Base-by-base conservation (phyloP, 35 echinoderm and acorn worm genomes). In the Ptychodera flava region DNA sequence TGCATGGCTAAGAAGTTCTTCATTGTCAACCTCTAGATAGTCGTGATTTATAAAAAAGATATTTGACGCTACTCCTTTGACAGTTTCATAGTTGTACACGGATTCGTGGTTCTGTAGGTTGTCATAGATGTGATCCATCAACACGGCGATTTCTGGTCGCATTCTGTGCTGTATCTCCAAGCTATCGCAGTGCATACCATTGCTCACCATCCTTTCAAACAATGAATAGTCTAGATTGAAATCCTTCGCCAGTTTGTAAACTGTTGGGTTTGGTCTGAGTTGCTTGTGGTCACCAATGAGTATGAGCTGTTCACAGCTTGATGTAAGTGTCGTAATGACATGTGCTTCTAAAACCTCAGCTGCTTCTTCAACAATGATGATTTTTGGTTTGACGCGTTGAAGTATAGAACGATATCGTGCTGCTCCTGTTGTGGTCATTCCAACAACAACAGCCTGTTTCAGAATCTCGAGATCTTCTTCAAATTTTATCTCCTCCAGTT, bases 271-370 rank as follows among this genome's bases (percentile, higher is more conserved):
- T 31, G 95, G 95, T 35, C 95, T 77, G 16, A 97, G 92, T 83
- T 97, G 95, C 38, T 97, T 92, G 31, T 97, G 95, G 79, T 97
- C 95, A 16, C 95, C 95, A 15, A 97, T 97, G 30, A 97, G 79
- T 36, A 97, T 90, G 0, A 97, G 85, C 34, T 97, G 95, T 76
- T 97, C 83, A 83, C 95, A 98, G 16, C 91, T 85, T 85, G 79
- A 53, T 32, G 92, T 98, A 82, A 98, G 64, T 16, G 92, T 91
- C 0, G 95, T 86, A 1, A 94, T 78, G 22, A 98, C 93, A 32
- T 94, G 96, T 33, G 92, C 89, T 85, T 97, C 95, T 76, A 99
- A 37, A 0, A 99, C 92, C 84, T 99, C 96, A 34, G 96, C 96
- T 34, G 96, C 96, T 86, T 99, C 96, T 78, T 99, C 96, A 16